phyloP scores from a whole-genome alignment of 2,113 vertebrate genomes.

The Lepidothrix coronata region DNA sequence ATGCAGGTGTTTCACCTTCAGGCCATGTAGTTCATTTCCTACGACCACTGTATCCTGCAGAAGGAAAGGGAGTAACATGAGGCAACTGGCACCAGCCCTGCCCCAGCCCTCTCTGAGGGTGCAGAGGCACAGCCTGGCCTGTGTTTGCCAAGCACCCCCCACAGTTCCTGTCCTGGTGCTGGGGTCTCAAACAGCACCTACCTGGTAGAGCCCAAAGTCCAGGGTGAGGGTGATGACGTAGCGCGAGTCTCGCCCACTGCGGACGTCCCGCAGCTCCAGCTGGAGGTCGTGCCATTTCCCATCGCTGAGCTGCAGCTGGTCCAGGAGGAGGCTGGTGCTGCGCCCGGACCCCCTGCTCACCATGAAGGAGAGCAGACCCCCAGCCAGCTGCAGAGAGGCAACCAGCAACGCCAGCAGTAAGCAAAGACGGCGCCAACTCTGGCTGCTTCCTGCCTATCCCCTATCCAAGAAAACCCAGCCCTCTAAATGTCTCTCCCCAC shows the following conservation, averaged over 20 bases:
- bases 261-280: constrained; percentile 89
- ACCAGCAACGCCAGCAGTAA: neutral
- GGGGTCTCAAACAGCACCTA: constrained; percentile 42
- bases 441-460: neutral
- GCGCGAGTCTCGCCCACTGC: constrained; percentile 81
- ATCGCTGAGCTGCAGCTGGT: constrained; percentile 89
- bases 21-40: constrained; percentile 91
- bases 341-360: constrained; percentile 82
- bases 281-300: constrained; percentile 95
- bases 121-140: neutral
- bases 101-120: neutral
- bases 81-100: neutral
- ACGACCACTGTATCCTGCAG: constrained; percentile 89
- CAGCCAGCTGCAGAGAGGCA: constrained; percentile 79
- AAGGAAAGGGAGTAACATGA: neutral
- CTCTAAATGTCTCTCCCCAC: neutral
- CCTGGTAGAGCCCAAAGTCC: constrained; percentile 95
- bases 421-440: neutral
- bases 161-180: neutral
- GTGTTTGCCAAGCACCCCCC: neutral
- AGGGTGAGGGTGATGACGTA: constrained; percentile 89
- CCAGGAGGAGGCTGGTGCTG: constrained; percentile 84
- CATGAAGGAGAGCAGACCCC: constrained; percentile 87
- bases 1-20: constrained; percentile 95
- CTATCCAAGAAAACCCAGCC: neutral